Evolutionary conservation across 2,888 invertebrate species (phyloP), one percentile per base, ranked within the genome.

Genomic region (Cetonia aurata): DNA sequence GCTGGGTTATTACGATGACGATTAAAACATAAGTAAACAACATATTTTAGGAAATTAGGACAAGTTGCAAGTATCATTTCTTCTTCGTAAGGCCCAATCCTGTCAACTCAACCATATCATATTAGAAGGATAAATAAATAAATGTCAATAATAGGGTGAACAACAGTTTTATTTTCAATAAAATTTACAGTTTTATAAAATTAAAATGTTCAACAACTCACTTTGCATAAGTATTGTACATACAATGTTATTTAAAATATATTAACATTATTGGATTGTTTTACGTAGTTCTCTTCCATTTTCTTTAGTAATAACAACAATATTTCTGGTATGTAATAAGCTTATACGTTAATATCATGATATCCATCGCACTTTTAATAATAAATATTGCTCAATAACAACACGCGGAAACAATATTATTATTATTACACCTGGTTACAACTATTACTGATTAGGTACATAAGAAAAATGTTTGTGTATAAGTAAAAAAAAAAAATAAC

Each of bases 141-240:
- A 57, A 57, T 12, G 57, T 17, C 0, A 6, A 8, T 33, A 52
- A 55, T 73, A 74, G 72, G 74, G 73, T 74, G 74, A 74, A 74
- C 74, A 74, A 74, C 74, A 68, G 67, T 70, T 73, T 74, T 74
- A 73, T 74, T 73, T 70, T 71, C 71, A 72, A 69, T 72, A 72
- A 73, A 67, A 56, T 72, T 71, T 71, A 74, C 70, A 71, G 65
- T 68, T 60, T 74, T 74, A 74, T 74, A 74, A 74, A 74, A 74
- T 74, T 74, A 74, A 73, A 73, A 74, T 73, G 68, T 74, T 72
- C 71, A 72, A 71, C 70, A 72, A 73, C 72, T 73, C 73, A 74
- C 74, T 74, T 70, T 72, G 73, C 66, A 67, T 72, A 71, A 69
- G 66, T 60, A 67, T 73, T 73, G 62, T 66, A 70, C 57, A 70